Evolutionary conservation across 53 echinoderm and acorn worm species (phyloP), one percentile per base, ranked within the genome.

Genomic region (Actinopyga echinites): DNA sequence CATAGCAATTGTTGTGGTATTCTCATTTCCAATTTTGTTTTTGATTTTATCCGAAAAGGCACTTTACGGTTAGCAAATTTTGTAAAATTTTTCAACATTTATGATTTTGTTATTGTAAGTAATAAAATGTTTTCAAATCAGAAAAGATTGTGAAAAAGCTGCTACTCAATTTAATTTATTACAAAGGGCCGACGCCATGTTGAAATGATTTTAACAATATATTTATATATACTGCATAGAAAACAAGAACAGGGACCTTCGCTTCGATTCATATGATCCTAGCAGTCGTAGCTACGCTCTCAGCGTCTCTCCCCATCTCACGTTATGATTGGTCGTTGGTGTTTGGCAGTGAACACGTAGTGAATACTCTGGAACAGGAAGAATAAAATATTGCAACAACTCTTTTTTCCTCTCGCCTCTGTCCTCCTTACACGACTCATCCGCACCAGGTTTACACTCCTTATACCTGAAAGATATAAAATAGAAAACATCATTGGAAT

Each of bases 301-400:
- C 15, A 49, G 49, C 49, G 49, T 49, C 30, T 77, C 17, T 71
- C 71, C 40, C 63, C 6, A 71, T 77, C 53, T 55, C 77, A 32
- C 53, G 17, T 49, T 77, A 55, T 77, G 77, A 77, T 77, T 77
- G 77, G 77, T 80, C 81, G 81, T 32, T 80, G 60, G 81, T 61
- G 60, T 80, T 80, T 80, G 81, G 81, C 81, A 80, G 81, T 59
- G 81, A 61, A 80, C 60, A 80, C 60, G 56, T 79, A 58, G 23
- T 79, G 81, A 80, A 80, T 80, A 80, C 81, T 80, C 77, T 80
- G 81, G 63, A 80, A 62, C 81, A 80, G 81, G 81, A 80, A 80
- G 81, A 80, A 80, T 77, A 55, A 80, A 80, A 80, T 80, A 80
- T 80, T 80, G 81, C 81, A 80, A 80, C 81, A 80, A 80, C 42